Conservation (phyloP, 2,797 vertebrate genomes). For the Clarias fuscus region DNA sequence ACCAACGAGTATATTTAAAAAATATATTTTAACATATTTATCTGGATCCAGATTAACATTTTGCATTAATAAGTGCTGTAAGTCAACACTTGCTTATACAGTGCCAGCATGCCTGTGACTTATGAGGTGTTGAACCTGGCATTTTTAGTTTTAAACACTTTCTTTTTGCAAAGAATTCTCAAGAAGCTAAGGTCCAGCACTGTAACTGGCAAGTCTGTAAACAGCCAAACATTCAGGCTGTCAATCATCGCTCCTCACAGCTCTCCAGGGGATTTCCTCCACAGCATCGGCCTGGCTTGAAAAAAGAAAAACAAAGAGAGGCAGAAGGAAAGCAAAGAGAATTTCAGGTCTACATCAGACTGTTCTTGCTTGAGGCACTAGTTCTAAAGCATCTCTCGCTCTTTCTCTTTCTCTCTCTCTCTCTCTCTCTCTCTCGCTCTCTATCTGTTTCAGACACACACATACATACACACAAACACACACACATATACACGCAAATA, state of each 20-base stretch:
- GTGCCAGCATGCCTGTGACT: neutral
- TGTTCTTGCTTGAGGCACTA: constrained; percentile 53
- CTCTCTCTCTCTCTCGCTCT: constrained; percentile 19
- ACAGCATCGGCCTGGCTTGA: constrained; percentile 46
- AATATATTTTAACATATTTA: neutral
- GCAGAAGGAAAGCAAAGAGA: constrained; percentile 50
- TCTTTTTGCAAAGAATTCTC: constrained; percentile 46
- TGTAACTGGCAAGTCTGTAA: constrained; percentile 52
- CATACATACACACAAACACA: constrained; percentile 26
- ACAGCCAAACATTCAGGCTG: constrained; percentile 56
- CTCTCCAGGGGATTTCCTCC: constrained; percentile 54
- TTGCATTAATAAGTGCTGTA: constrained; percentile 12
- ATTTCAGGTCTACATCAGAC: constrained; percentile 54
- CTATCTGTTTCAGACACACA: constrained; percentile 37
- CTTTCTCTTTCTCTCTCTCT: neutral
- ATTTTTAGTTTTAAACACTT: constrained; percentile 34
- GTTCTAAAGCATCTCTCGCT: constrained; percentile 48
- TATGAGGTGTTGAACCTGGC: neutral
- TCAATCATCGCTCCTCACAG: constrained; percentile 54
- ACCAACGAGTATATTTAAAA: neutral
- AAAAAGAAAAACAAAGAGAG: constrained; percentile 54
- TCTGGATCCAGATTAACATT: neutral
- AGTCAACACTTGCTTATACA: neutral
- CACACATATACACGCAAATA: constrained; percentile 26
- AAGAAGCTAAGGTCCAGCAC: constrained; percentile 47